Percentiles rank a stretch among this genome's conserved stretches.
These are phyloP conservation scores for Therioaphis trifolii DNA, from an alignment of 2,888 invertebrate species.

Conservation along the genomic window DNA sequence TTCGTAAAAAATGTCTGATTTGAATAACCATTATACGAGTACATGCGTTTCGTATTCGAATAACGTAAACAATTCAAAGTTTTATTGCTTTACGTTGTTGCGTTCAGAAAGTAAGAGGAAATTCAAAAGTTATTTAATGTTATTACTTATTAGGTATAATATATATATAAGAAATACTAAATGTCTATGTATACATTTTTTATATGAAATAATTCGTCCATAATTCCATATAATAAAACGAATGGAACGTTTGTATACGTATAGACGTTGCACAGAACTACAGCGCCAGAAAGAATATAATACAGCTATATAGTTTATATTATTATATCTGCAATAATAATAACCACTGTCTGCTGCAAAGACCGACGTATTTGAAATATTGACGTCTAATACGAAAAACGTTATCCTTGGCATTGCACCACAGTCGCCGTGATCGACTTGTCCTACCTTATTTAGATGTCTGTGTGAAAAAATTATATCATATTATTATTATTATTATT, in stretches of 20 bases:
- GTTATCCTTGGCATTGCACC: conserved; percentile 60
- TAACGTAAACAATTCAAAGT: no score
- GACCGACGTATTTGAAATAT: conserved; percentile 55
- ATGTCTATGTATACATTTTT: not conserved
- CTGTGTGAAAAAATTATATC: conserved; percentile 36
- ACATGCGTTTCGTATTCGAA: no score
- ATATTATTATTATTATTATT: conserved; percentile 18
- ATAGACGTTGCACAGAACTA: not conserved
- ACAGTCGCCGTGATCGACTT: conserved; percentile 43
- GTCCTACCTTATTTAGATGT: conserved; percentile 57
- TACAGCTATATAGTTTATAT: conserved; percentile 11
- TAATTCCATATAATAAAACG: no score
- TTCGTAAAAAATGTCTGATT: no score
- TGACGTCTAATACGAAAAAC: conserved; percentile 57
- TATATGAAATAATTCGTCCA: not conserved
- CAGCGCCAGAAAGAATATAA: conserved; percentile 16
- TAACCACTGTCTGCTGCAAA: conserved; percentile 43
- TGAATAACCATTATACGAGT: no score
- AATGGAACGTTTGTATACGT: not conserved
- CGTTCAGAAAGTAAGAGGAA: no score
- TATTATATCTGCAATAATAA: conserved; percentile 40
- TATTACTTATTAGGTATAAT: no score
- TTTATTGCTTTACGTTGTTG: no score
- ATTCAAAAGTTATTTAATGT: no score
- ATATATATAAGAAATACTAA: no score